A percentile compares a stretch with the other conserved stretches of the same genome.
phyloP scores from a whole-genome alignment of 1,140 invertebrate genomes.

The Lethrus apterus region DNA sequence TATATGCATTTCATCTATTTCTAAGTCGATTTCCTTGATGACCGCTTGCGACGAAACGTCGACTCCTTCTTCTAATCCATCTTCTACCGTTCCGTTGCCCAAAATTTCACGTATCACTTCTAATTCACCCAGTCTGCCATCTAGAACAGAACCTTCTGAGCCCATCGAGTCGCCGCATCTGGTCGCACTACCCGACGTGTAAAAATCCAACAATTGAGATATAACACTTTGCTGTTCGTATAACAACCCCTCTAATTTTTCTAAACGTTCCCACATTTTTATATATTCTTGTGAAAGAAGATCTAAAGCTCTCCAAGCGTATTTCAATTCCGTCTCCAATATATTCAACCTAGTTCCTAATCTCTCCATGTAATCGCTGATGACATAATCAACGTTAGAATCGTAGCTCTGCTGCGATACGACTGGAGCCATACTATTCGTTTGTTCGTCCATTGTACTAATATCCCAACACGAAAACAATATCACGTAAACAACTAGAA shows the following conservation, averaged over 20 bases:
- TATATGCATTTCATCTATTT: constrained; percentile 47
- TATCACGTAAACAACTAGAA: too few relatives aligned
- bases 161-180: constrained; percentile 8
- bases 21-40: constrained; percentile 43
- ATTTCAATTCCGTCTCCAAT: constrained; percentile 82
- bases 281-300: constrained; percentile 86
- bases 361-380: constrained; percentile 83
- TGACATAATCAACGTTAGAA: constrained; percentile 57
- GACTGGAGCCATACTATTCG: constrained; percentile 33
- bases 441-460: constrained; percentile 19
- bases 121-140: constrained; percentile 43
- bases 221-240: constrained; percentile 90
- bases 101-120: constrained; percentile 54
- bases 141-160: constrained; percentile 18
- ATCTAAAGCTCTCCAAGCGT: constrained; percentile 85
- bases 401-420: constrained; percentile 33
- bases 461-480: too few relatives aligned
- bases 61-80: constrained; percentile 53
- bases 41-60: constrained; percentile 44
- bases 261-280: constrained; percentile 88
- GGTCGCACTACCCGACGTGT: constrained; percentile 41
- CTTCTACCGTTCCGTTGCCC: constrained; percentile 52
- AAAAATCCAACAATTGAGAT: constrained; percentile 76
- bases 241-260: constrained; percentile 82
- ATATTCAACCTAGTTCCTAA: constrained; percentile 76